Conservation (phyloP, 2,797 vertebrate genomes). For the Periparus ater region DNA sequence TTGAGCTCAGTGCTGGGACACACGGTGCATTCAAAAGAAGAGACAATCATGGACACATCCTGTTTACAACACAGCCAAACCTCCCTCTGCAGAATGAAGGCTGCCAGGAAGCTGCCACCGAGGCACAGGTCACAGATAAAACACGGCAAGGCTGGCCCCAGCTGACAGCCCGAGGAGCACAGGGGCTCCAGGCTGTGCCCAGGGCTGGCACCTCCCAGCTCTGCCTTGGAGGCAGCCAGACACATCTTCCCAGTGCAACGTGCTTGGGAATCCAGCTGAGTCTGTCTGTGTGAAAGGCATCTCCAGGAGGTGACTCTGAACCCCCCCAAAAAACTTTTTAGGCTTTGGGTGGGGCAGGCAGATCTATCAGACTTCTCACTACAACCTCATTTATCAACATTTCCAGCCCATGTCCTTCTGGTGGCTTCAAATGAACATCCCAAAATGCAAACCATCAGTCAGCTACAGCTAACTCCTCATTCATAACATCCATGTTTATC, state of each 20-base stretch:
- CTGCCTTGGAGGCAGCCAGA: not conserved
- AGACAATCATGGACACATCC: constrained; percentile 14
- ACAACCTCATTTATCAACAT: not conserved
- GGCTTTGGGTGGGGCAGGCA: not conserved
- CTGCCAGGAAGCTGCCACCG: constrained; percentile 30
- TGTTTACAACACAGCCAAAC: constrained; percentile 22
- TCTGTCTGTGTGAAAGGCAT: not conserved
- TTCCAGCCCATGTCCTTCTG: not conserved
- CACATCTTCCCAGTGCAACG: not conserved
- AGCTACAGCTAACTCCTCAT: not conserved
- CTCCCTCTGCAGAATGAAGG: not conserved
- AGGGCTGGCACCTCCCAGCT: not conserved
- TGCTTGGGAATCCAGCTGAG: not conserved
- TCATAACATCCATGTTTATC: not conserved
- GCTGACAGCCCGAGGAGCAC: not conserved
- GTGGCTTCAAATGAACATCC: not conserved
- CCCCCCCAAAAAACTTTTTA: not conserved
- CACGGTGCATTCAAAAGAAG: not conserved
- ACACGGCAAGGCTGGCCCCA: not conserved
- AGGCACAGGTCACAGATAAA: constrained; percentile 31
- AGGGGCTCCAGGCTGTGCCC: not conserved
- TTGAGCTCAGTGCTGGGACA: not conserved
- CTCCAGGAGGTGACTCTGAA: not conserved
- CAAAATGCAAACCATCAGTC: not conserved
- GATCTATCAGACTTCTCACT: not conserved